phyloP scores from a whole-genome alignment of 23 tunicate species.

The Trididemnum nubilum region DNA sequence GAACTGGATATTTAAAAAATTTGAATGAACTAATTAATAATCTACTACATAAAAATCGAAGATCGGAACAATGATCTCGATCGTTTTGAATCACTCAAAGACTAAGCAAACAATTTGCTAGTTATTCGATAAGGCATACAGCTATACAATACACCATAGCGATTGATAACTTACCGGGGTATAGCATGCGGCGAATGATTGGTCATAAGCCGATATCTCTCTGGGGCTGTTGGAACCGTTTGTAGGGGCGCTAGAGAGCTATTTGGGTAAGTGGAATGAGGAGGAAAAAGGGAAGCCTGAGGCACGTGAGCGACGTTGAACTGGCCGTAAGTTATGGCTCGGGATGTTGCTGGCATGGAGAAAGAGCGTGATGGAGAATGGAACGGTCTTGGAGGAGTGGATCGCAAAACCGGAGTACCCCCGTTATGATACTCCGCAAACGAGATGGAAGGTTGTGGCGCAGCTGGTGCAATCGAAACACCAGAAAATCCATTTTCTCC shows the following conservation, averaged over 20 bases:
- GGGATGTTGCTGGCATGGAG: conserved; percentile 7
- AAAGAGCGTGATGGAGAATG: conserved; percentile 22
- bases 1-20: background rate
- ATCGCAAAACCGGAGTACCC: conserved; percentile 5
- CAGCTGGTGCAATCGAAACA: background rate
- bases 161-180: background rate
- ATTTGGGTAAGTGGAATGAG: background rate
- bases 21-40: too few species aligned
- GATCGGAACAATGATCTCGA: too few species aligned
- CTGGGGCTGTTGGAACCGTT: background rate
- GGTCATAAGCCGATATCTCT: background rate
- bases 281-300: background rate
- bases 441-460: background rate
- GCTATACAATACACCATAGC: too few species aligned
- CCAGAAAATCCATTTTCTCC: background rate
- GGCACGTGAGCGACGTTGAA: background rate
- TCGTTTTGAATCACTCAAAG: too few species aligned
- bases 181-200: background rate
- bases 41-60: too few species aligned
- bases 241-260: background rate
- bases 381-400: background rate
- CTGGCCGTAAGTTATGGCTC: background rate
- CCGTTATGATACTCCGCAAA: background rate
- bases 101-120: too few species aligned
- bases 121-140: too few species aligned